Percentiles rank a stretch among this genome's conserved stretches.
phyloP scores from a whole-genome alignment of 2,888 invertebrate genomes.

The Laothoe populi region DNA sequence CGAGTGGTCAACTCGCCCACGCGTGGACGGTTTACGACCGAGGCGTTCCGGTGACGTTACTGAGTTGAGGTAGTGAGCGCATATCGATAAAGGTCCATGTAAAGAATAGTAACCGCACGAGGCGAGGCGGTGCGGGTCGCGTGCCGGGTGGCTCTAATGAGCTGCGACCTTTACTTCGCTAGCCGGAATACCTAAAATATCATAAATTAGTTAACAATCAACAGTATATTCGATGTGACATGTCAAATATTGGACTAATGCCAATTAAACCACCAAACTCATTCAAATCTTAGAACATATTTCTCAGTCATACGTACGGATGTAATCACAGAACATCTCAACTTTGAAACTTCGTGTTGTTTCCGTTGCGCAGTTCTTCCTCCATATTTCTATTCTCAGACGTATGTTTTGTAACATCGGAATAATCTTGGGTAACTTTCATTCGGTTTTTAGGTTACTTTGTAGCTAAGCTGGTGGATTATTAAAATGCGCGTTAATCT shows the following conservation, averaged over 20 bases:
- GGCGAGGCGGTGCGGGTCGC: no score
- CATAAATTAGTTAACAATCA: no score
- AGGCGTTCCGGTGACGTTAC: no score
- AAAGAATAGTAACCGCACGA: no score
- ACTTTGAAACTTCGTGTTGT: neutral
- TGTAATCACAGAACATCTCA: neutral
- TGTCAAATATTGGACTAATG: neutral
- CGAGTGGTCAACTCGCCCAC: no score
- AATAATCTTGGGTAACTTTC: slow-evolving; percentile 19
- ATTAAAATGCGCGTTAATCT: slow-evolving; percentile 21
- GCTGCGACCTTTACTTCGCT: no score
- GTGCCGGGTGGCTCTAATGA: no score
- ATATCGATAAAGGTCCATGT: no score
- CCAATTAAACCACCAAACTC: neutral
- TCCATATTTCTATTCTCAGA: slow-evolving; percentile 7
- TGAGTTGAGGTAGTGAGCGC: no score
- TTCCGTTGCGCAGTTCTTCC: slow-evolving; percentile 13
- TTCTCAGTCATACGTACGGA: neutral
- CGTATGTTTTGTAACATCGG: slow-evolving; percentile 1
- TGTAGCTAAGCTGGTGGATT: slow-evolving; percentile 23
- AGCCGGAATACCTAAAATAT: no score
- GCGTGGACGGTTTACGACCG: no score
- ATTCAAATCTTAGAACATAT: neutral
- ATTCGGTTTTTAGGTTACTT: slow-evolving; percentile 19
- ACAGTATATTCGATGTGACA: neutral